Base-by-base conservation (phyloP, 2,797 vertebrate species). In the Clarias fuscus region DNA sequence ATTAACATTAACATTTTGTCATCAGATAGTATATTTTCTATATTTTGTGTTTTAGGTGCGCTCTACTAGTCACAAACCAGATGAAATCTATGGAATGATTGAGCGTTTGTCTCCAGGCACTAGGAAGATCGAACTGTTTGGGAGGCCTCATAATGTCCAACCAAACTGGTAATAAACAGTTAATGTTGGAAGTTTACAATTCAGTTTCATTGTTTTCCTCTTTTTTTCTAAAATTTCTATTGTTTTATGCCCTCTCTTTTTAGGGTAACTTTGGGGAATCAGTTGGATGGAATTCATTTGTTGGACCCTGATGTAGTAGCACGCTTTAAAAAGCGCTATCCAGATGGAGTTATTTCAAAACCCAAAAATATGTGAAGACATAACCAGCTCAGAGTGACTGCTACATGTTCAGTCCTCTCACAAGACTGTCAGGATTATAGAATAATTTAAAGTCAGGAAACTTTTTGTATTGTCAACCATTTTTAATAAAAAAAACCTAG, bases 81-180 rank as follows among this genome's bases (percentile, higher is more conserved):
- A 98, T 53, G 97, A 98, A 92, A 98, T 98, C 91, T 98, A 98
- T 37, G 97, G 97, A n/a, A 98, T 98, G 97, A 98, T 98, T 0
- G 97, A 98, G 91, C 96, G 97, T 77, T 95, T 98, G 0, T 98
- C 97, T 0, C 97, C 97, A 0, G 97, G 97, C n/a, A 98, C 97
- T 82, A 95, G 97, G 68, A 98, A 98, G 93, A 98, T 98, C 4
- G 97, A 98, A 89, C 93, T 98, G 72, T 98, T 98, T 61, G 97
- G 97, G 14, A 94, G 97, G 79, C 97, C 97, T 15, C 97, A 98
- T 92, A 98, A 98, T 24, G 96, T 98, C 53, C 97, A 98, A 56
- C 97, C 97, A 82, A 98, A 98, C 92, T 98, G 97, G 97, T 98
- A 92, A 91, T 62, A 76, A 76, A 82, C 76, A n/a, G 20, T 30